Percentiles rank a stretch among this genome's conserved stretches.
Evolutionary conservation across 2,888 invertebrate genomes (phyloP).

Genomic region (Coelopa pilipes): DNA sequence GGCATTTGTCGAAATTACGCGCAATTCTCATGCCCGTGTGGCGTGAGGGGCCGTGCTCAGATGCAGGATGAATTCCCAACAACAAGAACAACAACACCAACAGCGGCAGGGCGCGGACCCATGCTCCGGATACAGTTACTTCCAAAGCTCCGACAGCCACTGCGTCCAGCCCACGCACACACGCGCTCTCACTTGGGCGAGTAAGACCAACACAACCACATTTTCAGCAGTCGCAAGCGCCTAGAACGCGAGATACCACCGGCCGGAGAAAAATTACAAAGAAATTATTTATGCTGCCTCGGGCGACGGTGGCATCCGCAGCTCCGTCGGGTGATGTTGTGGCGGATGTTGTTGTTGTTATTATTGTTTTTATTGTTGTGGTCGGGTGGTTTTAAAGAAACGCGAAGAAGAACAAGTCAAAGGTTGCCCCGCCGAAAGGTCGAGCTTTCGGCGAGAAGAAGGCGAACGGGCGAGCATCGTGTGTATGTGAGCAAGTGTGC

Average conservation of each 20-base stretch:
- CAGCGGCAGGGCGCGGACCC: background rate
- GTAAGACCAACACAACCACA: background rate
- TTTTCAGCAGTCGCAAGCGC: background rate
- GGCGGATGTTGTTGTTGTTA: background rate
- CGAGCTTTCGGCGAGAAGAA: too few species aligned
- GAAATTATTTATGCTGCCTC: slow-evolving; percentile 44
- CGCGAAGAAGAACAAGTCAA: background rate
- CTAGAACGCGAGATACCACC: slow-evolving; percentile 23
- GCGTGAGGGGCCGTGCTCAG: too few species aligned
- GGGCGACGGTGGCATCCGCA: slow-evolving; percentile 31
- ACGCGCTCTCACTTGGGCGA: background rate
- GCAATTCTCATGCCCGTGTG: too few species aligned
- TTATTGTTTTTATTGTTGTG: background rate
- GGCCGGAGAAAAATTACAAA: slow-evolving; percentile 42
- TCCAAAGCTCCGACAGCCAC: background rate
- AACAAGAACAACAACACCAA: slow-evolving; percentile 6
- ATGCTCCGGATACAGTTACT: background rate
- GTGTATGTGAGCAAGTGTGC: too few species aligned
- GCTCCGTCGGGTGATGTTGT: slow-evolving; percentile 14
- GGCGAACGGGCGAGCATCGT: too few species aligned
- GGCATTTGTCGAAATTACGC: too few species aligned
- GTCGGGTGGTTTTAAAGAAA: slow-evolving; percentile 11
- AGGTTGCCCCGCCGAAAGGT: slow-evolving; percentile 23
- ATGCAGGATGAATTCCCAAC: background rate
- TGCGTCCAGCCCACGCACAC: background rate